Percentiles rank a stretch among this genome's conserved stretches.
Conservation (phyloP, 1,140 invertebrate species). For the Argopecten irradians region DNA sequence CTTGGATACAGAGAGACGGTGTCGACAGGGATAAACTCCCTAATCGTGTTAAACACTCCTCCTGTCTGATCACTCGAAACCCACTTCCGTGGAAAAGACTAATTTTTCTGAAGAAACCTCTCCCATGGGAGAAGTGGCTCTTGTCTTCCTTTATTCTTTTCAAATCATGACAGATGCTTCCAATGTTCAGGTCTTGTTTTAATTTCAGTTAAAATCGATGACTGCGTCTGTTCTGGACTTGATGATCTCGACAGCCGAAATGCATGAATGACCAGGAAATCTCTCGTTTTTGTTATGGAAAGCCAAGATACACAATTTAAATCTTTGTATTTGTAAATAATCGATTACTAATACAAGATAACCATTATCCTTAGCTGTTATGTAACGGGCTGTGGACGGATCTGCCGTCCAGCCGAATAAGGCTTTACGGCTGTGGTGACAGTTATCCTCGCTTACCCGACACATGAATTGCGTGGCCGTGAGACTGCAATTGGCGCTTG, state of each 20-base stretch:
- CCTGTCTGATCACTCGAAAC: neutral
- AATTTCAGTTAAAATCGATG: conserved; percentile 1
- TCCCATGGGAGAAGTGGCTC: neutral
- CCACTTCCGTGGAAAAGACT: neutral
- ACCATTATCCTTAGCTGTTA: neutral
- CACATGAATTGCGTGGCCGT: neutral
- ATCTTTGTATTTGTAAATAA: neutral
- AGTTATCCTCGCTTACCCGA: neutral
- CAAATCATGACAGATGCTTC: conserved; percentile 2
- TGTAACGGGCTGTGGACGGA: neutral
- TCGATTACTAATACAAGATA: conserved; percentile 5
- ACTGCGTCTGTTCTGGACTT: neutral
- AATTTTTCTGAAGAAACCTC: neutral
- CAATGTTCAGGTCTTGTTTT: neutral
- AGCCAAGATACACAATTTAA: neutral
- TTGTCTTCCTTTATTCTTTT: conserved; percentile 9
- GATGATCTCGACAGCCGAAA: neutral
- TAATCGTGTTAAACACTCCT: neutral
- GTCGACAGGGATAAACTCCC: conserved; percentile 6
- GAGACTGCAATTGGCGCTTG: neutral
- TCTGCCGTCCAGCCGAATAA: neutral
- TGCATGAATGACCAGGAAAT: neutral
- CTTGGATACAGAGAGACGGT: neutral
- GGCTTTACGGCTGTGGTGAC: neutral
- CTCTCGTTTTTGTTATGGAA: neutral